Conservation (phyloP, 2,888 invertebrate species). For the Eremobia ochroleuca region DNA sequence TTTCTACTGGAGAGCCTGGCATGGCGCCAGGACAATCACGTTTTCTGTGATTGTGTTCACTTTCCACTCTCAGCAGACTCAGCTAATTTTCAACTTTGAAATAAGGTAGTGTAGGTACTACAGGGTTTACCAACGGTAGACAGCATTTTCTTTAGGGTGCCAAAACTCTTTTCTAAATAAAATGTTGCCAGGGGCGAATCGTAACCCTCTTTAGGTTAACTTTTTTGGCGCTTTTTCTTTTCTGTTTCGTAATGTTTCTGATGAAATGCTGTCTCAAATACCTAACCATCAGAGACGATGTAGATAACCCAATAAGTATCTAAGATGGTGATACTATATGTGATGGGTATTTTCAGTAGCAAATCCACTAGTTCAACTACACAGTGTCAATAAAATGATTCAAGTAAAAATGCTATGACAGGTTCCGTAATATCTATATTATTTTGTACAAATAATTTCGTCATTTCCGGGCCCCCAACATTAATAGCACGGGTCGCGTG, state of each 20-base stretch:
- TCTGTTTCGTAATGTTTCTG: background rate
- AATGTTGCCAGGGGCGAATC: background rate
- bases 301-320: background rate
- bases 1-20: constrained; percentile 64
- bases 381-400: background rate
- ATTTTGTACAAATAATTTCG: constrained; percentile 29
- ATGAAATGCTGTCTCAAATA: background rate
- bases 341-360: background rate
- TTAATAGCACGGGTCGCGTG: constrained; percentile 26
- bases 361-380: background rate
- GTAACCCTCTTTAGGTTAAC: constrained; percentile 13
- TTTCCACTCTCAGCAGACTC: constrained; percentile 60
- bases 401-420: background rate
- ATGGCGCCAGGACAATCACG: constrained; percentile 73
- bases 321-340: too few relatives aligned
- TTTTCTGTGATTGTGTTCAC: constrained; percentile 69
- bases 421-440: constrained; percentile 16
- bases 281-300: background rate
- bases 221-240: constrained; percentile 1
- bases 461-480: constrained; percentile 33
- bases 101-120: constrained; percentile 20
- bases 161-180: constrained; percentile 15
- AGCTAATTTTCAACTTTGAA: constrained; percentile 53
- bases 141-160: constrained; percentile 12
- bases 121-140: background rate